phyloP scores from a whole-genome alignment of 2,888 invertebrate species.

The Melieria crassipennis region DNA sequence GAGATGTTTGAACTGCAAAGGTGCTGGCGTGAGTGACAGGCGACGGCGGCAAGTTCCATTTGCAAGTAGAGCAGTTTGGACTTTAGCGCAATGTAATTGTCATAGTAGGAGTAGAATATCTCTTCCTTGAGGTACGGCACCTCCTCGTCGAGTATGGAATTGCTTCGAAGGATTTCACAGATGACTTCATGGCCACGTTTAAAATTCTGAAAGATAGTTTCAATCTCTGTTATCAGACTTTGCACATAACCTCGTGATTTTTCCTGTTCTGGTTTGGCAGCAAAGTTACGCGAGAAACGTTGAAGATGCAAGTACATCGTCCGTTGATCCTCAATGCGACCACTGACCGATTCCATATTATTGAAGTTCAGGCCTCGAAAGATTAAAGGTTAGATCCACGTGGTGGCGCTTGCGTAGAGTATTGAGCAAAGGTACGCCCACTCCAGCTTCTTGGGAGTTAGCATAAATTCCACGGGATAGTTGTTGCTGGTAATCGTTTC shows the following conservation, averaged over 20 bases:
- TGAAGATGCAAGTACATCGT: neutral
- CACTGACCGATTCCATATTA: neutral
- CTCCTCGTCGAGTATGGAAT: slow-evolving; percentile 12
- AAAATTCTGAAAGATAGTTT: slow-evolving; percentile 22
- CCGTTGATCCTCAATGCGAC: neutral
- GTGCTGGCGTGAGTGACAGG: slow-evolving; percentile 18
- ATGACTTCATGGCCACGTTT: slow-evolving; percentile 24
- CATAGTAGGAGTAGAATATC: slow-evolving; percentile 23
- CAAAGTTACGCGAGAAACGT: neutral
- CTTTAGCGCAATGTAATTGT: slow-evolving; percentile 22
- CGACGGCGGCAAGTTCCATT: slow-evolving; percentile 14
- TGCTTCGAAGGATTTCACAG: slow-evolving; percentile 6
- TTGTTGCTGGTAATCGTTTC: too few relatives aligned
- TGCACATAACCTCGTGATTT: slow-evolving; percentile 23
- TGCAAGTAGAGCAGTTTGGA: slow-evolving; percentile 23
- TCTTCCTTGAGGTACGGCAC: slow-evolving; percentile 27
- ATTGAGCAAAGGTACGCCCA: too few relatives aligned
- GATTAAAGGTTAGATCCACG: too few relatives aligned
- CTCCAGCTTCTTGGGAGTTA: too few relatives aligned
- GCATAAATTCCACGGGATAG: too few relatives aligned
- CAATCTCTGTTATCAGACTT: slow-evolving; percentile 19
- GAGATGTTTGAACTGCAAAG: neutral
- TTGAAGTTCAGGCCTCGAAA: too few relatives aligned
- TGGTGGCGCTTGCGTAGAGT: too few relatives aligned
- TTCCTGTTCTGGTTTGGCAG: slow-evolving; percentile 1